These are phyloP conservation scores for Tetramorium parvispinum DNA, from an alignment of 1,140 invertebrate species.

Conservation along the genomic window DNA sequence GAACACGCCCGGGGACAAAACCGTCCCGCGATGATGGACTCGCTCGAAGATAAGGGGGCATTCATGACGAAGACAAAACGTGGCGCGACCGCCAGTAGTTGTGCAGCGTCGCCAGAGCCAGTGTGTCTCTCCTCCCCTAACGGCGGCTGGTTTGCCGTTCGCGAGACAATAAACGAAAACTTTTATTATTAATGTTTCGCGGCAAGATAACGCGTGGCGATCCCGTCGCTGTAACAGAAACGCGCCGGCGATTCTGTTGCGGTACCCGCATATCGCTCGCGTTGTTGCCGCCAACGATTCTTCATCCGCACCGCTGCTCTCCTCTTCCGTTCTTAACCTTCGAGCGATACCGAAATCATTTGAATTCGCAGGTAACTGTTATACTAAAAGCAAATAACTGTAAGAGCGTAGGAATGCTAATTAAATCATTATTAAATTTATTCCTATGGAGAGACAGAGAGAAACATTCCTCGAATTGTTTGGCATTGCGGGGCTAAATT, in stretches of 20 bases:
- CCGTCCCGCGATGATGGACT: constrained; percentile 82
- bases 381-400: constrained; percentile 38
- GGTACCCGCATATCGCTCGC: constrained; percentile 9
- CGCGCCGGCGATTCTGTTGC: constrained; percentile 29
- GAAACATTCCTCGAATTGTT: constrained; percentile 53
- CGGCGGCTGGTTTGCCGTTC: constrained; percentile 63
- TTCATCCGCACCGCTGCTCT: constrained; percentile 1
- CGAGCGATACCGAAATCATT: constrained; percentile 28
- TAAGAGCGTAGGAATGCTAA: constrained; percentile 51
- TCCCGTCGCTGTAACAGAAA: constrained; percentile 47
- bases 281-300: neutral
- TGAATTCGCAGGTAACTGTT: constrained; percentile 8
- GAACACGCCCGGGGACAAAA: constrained; percentile 77
- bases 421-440: constrained; percentile 63
- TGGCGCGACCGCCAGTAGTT: constrained; percentile 45
- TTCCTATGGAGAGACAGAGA: constrained; percentile 1
- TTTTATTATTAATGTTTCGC: constrained; percentile 79
- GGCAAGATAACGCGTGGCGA: constrained; percentile 71
- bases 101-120: constrained; percentile 40
- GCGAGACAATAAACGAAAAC: constrained; percentile 73
- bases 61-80: constrained; percentile 86
- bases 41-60: constrained; percentile 83
- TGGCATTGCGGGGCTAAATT: constrained; percentile 52
- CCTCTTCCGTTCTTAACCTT: constrained; percentile 30
- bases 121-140: constrained; percentile 39